Conservation (phyloP, 1,140 invertebrate species). For the Aphelenchoides avenae region DNA sequence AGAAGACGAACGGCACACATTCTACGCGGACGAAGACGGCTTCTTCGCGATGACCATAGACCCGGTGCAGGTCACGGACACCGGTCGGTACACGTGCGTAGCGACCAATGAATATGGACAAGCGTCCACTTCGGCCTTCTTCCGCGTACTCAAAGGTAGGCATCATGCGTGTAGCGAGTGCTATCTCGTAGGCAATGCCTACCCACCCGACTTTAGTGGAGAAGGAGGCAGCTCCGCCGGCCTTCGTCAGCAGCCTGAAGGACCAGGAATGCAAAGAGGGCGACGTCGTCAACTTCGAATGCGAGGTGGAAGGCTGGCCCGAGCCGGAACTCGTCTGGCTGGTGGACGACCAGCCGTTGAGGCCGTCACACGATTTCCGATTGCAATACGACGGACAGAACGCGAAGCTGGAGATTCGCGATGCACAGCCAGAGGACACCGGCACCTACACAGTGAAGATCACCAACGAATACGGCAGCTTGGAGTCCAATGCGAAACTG, state of each 20-base stretch:
- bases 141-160: conserved; percentile 52
- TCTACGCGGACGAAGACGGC: conserved; percentile 73
- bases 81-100: conserved; percentile 79
- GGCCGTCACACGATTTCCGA: conserved; percentile 55
- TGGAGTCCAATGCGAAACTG: conserved; percentile 46
- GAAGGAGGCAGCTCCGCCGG: conserved; percentile 56
- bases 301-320: conserved; percentile 58
- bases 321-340: conserved; percentile 52
- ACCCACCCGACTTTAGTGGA: conserved; percentile 37
- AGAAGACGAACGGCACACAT: conserved; percentile 71
- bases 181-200: too few species aligned
- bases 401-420: conserved; percentile 54
- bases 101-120: conserved; percentile 64
- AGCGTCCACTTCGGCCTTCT: conserved; percentile 58
- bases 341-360: conserved; percentile 57
- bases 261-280: conserved; percentile 56
- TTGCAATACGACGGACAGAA: conserved; percentile 57
- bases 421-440: conserved; percentile 58
- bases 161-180: neutral
- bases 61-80: conserved; percentile 72
- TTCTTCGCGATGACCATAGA: conserved; percentile 84
- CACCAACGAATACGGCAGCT: conserved; percentile 52
- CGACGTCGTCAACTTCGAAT: conserved; percentile 56
- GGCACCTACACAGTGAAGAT: conserved; percentile 52
- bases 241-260: conserved; percentile 39